phyloP scores from a whole-genome alignment of 2,797 vertebrate genomes.

The Huso huso region DNA sequence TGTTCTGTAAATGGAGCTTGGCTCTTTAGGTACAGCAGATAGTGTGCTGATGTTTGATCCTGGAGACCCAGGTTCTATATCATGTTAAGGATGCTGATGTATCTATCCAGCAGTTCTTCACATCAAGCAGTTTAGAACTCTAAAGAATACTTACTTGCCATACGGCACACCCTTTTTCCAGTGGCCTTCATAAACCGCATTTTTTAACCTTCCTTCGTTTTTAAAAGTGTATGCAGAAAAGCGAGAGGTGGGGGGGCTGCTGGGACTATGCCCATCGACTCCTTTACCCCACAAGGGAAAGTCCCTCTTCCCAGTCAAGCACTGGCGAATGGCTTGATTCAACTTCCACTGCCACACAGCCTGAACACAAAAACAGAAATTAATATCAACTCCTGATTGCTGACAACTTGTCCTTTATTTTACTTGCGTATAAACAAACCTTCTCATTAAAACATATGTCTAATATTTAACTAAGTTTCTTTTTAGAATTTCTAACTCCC shows the following conservation, averaged over 20 bases:
- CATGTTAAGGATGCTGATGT: too few relatives aligned
- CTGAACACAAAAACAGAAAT: slow-evolving; percentile 26
- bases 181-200: slow-evolving; percentile 50
- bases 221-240: slow-evolving; percentile 39
- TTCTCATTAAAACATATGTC: too few relatives aligned
- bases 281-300: slow-evolving; percentile 43
- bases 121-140: neutral
- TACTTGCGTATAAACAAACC: too few relatives aligned
- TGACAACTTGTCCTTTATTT: too few relatives aligned
- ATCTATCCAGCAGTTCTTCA: too few relatives aligned
- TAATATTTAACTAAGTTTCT: too few relatives aligned
- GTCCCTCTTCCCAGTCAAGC: slow-evolving; percentile 43
- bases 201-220: slow-evolving; percentile 36
- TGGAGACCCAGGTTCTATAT: too few relatives aligned
- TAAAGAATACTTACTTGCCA: slow-evolving; percentile 50
- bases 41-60: too few relatives aligned
- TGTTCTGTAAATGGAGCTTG: too few relatives aligned
- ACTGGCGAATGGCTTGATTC: slow-evolving; percentile 50
- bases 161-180: slow-evolving; percentile 53
- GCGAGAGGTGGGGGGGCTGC: slow-evolving; percentile 24
- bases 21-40: too few relatives aligned
- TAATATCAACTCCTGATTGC: too few relatives aligned
- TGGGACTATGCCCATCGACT: neutral
- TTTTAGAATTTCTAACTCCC: too few relatives aligned
- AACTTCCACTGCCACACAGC: slow-evolving; percentile 55